Evolutionary conservation across 2,888 invertebrate species (phyloP), one percentile per base, ranked within the genome.

Genomic region (Torymus auratus): DNA sequence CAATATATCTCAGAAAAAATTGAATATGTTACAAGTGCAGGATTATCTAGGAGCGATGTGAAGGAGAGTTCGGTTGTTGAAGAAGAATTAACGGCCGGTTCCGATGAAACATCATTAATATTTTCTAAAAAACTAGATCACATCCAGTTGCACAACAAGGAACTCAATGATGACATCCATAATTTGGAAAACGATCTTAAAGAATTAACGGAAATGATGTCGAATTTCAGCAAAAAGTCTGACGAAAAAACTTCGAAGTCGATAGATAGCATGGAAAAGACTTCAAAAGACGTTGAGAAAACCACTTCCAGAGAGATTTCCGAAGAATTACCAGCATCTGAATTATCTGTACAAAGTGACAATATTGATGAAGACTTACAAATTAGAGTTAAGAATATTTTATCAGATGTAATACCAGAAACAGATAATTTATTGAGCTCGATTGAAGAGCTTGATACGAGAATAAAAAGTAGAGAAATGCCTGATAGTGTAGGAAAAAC

Each of bases 181-280:
- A 88, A 87, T 10, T 78, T 91, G 1, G 90, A 90, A 73, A 89
- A 89, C 56, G 90, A 90, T 62, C 78, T 91, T 4, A 88, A 87
- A 77, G 86, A 86, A n/a, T 85, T 91, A 13, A 88, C 89, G 2
- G 89, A 90, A 70, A 88, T 90, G 86, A 89, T 91, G 89, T 87
- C 86, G 2, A 87, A 87, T 14, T 87, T 88, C 56, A 87, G 87
- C 77, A 89, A 88, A 83, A 88, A 87, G 76, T 86, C 89, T 1
- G 86, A 85, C 12, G 86, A 86, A 13, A 88, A 88, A 64, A 79
- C 56, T 68, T 61, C 84, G 1, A 86, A 84, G 70, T 73, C 83
- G 14, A 68, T 72, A 76, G 75, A 82, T 2, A 23, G 72, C 2
- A 69, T 64, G 4, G 68, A 74, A 3, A 67, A 72, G n/a, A 55